Percentiles rank a stretch among this genome's conserved stretches.
Evolutionary conservation across 92 coral and sea anemone species (phyloP).

Genomic region (Heteractis magnifica): DNA sequence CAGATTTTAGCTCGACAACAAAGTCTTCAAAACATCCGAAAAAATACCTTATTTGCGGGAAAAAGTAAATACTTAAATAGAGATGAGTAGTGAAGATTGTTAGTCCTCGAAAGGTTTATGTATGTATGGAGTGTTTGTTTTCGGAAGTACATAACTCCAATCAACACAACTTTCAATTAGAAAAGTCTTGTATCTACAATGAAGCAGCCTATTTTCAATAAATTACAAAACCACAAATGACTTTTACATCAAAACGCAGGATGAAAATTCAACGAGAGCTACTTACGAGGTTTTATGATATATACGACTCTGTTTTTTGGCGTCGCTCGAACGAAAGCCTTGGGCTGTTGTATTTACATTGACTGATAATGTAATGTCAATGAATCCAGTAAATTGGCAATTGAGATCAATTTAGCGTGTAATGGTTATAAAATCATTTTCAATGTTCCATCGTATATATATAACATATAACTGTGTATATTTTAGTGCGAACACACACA

Average conservation of each 20-base stretch:
- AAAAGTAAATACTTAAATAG: background rate
- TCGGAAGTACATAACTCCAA: slow-evolving; percentile 9
- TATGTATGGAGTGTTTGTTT: background rate
- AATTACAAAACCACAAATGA: slow-evolving; percentile 1
- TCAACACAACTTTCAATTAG: slow-evolving; percentile 1
- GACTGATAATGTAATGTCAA: background rate
- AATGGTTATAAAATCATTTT: background rate
- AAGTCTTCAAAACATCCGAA: background rate
- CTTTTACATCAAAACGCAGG: background rate
- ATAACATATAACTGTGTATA: no score
- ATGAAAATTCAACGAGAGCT: background rate
- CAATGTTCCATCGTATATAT: background rate
- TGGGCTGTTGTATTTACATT: background rate
- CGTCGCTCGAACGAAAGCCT: background rate
- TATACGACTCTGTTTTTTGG: background rate
- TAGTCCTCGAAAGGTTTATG: background rate
- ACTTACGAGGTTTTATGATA: background rate
- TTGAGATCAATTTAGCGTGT: slow-evolving; percentile 2
- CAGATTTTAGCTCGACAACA: background rate
- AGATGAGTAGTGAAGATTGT: background rate
- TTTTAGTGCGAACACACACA: no score
- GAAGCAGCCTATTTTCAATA: background rate
- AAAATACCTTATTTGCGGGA: background rate
- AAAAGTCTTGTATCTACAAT: background rate
- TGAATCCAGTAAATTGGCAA: background rate